Evolutionary conservation across 2,113 vertebrate species (phyloP), one percentile per base, ranked within the genome.

Genomic region (Jacana jacana): DNA sequence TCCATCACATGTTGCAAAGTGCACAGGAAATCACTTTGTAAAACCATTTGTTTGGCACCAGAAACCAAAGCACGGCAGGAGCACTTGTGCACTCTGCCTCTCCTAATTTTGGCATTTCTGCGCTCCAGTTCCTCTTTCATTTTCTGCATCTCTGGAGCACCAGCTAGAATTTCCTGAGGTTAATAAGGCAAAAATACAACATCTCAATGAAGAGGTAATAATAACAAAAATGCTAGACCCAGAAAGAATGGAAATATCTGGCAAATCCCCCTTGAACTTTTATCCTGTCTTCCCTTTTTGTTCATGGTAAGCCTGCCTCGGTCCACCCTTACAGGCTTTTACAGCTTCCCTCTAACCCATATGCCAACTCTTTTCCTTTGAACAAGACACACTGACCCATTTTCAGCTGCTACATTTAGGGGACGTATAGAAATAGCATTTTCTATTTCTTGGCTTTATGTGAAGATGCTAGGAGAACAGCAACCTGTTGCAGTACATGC

Each of bases 401-500:
- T 73, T 82, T 83, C 82, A 51, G 71, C 30, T 64, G 66, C 78
- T 60, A 30, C 52, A 8, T 52, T 78, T 33, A 49, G 44, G 28
- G 44, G 76, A 72, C 1, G 9, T 23, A 54, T 54, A 90, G 55
- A 86, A 75, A 72, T 14, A 86, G 86, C 30, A 25, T 24, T 44
- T 18, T 86, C 39, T 63, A 16, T 63, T 49, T 69, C 77, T 72
- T 71, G 80, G 75, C 17, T 0, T 35, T 37, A n/a, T 1, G 9
- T 13, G 52, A 71, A 77, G 24, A 19, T 20, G 65, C 28, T 15
- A 16, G 64, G n/a, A 64, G 75, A 91, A 71, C 1, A 5, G 54
- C 64, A 46, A 49, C 54, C 40, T 1, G 1, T 39, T 2, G 4
- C 42, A 58, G 1, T 11, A 79, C 2, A 3, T 0, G 1, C 48